phyloP scores from a whole-genome alignment of 2,888 invertebrate genomes.

The Diaperis boleti region DNA sequence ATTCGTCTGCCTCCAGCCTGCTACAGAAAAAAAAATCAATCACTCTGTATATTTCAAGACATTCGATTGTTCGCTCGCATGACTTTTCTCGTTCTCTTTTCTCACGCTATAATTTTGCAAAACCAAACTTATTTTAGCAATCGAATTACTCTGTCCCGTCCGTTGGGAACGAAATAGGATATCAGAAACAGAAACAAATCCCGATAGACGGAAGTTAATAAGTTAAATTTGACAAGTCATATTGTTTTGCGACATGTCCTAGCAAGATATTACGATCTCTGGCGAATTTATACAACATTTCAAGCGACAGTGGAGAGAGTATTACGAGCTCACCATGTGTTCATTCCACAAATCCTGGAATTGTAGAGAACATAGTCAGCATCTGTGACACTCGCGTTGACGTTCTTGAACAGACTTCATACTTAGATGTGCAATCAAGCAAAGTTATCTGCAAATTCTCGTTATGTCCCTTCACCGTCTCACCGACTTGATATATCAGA shows the following conservation, averaged over 20 bases:
- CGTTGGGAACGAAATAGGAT: slow-evolving; percentile 18
- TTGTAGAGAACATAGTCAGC: slow-evolving; percentile 55
- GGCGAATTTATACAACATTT: slow-evolving; percentile 54
- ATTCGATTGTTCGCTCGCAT: too few relatives aligned
- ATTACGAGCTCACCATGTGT: slow-evolving; percentile 57
- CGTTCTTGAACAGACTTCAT: slow-evolving; percentile 53
- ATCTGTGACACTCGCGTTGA: slow-evolving; percentile 57
- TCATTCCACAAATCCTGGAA: slow-evolving; percentile 57
- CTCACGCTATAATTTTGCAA: too few relatives aligned
- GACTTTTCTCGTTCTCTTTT: too few relatives aligned
- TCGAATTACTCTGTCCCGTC: slow-evolving; percentile 8
- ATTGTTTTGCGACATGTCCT: slow-evolving; percentile 56
- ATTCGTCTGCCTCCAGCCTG: too few relatives aligned
- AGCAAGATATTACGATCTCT: slow-evolving; percentile 54
- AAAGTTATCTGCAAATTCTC: slow-evolving; percentile 50
- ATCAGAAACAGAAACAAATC: slow-evolving; percentile 39
- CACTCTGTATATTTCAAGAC: too few relatives aligned
- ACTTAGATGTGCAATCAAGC: slow-evolving; percentile 55
- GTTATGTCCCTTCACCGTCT: slow-evolving; percentile 23
- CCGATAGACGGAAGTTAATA: slow-evolving; percentile 36
- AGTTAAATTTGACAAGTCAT: slow-evolving; percentile 53
- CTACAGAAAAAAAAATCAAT: too few relatives aligned
- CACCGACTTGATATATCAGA: slow-evolving; percentile 3
- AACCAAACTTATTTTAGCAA: slow-evolving; percentile 7
- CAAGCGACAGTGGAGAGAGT: slow-evolving; percentile 48